Base-by-base conservation (phyloP, 2,113 vertebrate genomes). In the Aepyceros melampus region DNA sequence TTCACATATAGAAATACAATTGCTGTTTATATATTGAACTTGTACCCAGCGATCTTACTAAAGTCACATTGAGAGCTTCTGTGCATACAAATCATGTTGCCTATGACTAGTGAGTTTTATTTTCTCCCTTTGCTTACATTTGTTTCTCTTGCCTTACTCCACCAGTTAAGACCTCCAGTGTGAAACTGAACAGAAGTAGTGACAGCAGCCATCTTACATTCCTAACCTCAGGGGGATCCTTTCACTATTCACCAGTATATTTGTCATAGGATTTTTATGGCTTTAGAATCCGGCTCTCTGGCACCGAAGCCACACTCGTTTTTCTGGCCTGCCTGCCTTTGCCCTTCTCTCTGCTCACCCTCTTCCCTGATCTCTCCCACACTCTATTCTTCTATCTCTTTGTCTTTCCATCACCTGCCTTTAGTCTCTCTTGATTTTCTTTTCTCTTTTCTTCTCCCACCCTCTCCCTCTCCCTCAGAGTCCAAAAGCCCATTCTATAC, bases 1-100 rank as follows among this genome's bases (percentile, higher is more conserved):
- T 33, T 91, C 92, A 51, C 36, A 78, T 64, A 6, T 29, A 94
- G 87, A 95, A 96, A 97, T 55, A 87, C 23, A 91, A 85, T 23
- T 51, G 33, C 87, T 67, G 87, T 94, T 64, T 84, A 4, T 58
- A 71, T 74, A 36, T 43, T 79, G 83, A 79, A 64, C n/a, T 91
- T 67, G 64, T 74, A 92, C 11, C 16, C 53, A 64, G 78, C 83
- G 19, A 94, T 33, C 49, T 86, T 84, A 36, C 15, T 87, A 64
- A 95, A 93, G 33, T 95, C 84, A 47, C 47, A 55, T 19, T 47
- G 31, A 40, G 53, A 92, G 53, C 91, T 91, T 93, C 83, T 76
- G 11, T 55, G 51, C 62, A 91, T 40, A 89, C 19, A 51, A 58
- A 49, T 53, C 29, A 88, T 55, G 43, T 45, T 47, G 29, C 76